Evolutionary conservation across 2,113 vertebrate genomes (phyloP).

Genomic region (Coturnix japonica): DNA sequence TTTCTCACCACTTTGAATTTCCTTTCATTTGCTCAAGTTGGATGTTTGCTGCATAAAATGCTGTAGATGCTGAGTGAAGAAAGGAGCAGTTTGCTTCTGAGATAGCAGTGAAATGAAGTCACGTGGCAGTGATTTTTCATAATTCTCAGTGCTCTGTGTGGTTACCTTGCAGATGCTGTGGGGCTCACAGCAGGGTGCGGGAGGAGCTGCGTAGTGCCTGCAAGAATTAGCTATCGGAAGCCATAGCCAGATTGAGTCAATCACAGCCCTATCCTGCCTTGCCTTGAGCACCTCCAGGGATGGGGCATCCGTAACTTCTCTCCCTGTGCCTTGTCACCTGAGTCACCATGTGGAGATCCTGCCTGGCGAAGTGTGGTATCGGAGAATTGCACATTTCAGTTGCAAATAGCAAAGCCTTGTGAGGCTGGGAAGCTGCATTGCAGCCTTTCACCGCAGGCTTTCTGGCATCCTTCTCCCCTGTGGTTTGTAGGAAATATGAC

Average conservation of each 20-base stretch:
- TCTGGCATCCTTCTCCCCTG: not conserved
- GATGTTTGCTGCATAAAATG: not conserved
- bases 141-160: not conserved
- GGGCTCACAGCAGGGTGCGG: not conserved
- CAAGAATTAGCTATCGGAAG: not conserved
- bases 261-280: no score
- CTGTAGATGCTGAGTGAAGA: not conserved
- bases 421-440: not conserved
- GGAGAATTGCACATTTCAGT: not conserved
- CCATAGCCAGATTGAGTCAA: not conserved
- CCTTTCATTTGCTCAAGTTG: not conserved
- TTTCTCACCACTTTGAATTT: not conserved
- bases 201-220: rapidly evolving
- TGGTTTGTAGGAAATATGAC: not conserved
- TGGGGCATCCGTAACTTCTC: no score
- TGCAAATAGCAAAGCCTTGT: not conserved
- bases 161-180: not conserved
- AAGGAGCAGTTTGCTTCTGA: slow-evolving; percentile 1
- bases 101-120: not conserved
- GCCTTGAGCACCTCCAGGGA: no score
- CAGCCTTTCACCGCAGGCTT: rapidly evolving
- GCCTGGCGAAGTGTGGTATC: not conserved
- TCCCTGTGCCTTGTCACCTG: not conserved
- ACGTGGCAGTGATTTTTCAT: not conserved
- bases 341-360: not conserved